phyloP scores from a whole-genome alignment of 2,888 invertebrate genomes.

The Drosophila mettleri region DNA sequence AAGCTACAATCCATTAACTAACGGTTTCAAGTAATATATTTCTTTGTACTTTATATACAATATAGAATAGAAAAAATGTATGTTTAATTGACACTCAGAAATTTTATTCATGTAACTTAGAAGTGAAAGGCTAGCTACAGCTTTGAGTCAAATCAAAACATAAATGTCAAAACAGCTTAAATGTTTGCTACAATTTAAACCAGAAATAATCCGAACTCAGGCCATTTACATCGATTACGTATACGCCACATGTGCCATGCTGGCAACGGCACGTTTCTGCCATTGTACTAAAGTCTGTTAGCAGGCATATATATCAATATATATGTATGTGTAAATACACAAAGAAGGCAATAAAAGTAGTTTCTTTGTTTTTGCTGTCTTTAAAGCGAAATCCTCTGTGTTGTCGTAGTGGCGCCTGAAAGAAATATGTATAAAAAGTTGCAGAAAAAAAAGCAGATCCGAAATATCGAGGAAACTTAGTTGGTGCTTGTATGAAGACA shows the following conservation, averaged over 20 bases:
- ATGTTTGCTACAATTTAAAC: constrained; percentile 5
- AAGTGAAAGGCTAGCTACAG: too few species aligned
- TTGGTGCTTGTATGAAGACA: constrained; percentile 43
- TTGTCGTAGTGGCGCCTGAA: constrained; percentile 36
- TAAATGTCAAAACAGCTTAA: background rate
- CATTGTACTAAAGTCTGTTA: constrained; percentile 40
- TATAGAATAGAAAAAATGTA: background rate
- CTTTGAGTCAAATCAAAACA: background rate
- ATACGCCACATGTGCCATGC: constrained; percentile 53
- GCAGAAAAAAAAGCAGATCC: constrained; percentile 2
- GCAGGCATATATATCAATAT: constrained; percentile 19
- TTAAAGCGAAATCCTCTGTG: constrained; percentile 17
- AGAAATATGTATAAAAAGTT: constrained; percentile 14
- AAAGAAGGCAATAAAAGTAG: background rate
- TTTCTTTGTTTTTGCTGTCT: constrained; percentile 13
- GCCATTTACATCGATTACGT: constrained; percentile 43
- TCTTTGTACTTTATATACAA: background rate
- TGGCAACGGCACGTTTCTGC: constrained; percentile 42
- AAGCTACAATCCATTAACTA: background rate
- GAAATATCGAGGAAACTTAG: constrained; percentile 39
- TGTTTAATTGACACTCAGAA: too few species aligned
- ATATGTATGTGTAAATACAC: background rate
- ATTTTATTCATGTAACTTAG: too few species aligned
- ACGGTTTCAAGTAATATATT: background rate
- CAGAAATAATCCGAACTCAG: constrained; percentile 17